A percentile compares a stretch with the other conserved stretches of the same genome.
These are phyloP conservation scores for Brachyopa scutellaris DNA, from an alignment of 2,888 invertebrate genomes.

Conservation along the genomic window DNA sequence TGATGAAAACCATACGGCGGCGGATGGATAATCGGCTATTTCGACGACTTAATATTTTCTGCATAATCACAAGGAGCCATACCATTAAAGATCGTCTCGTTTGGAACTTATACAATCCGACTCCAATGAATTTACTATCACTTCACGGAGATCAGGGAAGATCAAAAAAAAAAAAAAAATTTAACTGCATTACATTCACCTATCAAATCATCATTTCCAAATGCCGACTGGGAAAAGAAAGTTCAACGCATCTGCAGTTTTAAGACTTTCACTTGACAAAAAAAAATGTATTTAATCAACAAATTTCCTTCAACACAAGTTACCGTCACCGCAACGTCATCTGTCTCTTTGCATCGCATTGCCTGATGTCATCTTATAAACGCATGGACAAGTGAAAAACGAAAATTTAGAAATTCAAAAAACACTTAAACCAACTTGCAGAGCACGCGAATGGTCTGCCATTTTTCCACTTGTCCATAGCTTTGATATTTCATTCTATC, in stretches of 20 bases:
- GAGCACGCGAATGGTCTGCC: neutral
- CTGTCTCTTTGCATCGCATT: neutral
- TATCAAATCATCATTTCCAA: neutral
- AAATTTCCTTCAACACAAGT: neutral
- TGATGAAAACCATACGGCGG: too few relatives aligned
- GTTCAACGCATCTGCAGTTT: conserved; percentile 12
- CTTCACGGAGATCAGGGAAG: too few relatives aligned
- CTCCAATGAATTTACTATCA: too few relatives aligned
- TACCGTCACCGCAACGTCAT: conserved; percentile 1
- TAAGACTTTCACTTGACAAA: conserved; percentile 32
- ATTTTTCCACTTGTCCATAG: conserved; percentile 1
- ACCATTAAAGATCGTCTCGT: too few relatives aligned
- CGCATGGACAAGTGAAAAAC: neutral
- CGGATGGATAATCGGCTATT: too few relatives aligned
- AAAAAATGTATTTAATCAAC: neutral
- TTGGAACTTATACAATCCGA: too few relatives aligned
- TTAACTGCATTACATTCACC: neutral
- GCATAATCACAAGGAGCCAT: too few relatives aligned
- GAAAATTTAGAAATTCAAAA: conserved; percentile 39
- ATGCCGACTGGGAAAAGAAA: conserved; percentile 9
- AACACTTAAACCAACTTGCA: neutral
- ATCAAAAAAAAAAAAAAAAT: too few relatives aligned
- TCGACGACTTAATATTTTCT: too few relatives aligned
- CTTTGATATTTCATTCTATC: too few relatives aligned
- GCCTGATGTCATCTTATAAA: neutral